Base-by-base conservation (phyloP, 1,140 invertebrate species). In the Drosophila nikananu region DNA sequence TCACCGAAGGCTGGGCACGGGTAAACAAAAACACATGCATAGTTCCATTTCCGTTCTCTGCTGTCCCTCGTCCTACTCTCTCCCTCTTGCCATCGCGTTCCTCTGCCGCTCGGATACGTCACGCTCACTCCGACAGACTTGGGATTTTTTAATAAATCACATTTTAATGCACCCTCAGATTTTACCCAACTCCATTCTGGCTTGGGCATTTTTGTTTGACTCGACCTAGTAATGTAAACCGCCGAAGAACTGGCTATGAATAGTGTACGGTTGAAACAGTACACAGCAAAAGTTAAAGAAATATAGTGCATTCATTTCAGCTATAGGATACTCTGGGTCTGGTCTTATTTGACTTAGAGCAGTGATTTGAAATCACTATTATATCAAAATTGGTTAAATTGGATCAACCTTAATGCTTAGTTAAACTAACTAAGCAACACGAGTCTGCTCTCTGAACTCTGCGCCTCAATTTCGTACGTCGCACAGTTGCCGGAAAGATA, bases 1-100 rank as follows among this genome's bases (percentile, higher is more conserved):
- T 7, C 13, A 35, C 51, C 12, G 51, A 51, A 25, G 25, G 17
- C 27, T 15, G 9, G 48, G 8, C 25, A 30, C n/a, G 51, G 6
- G 51, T 54, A 35, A 54, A 35, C 27, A 54, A 35, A 51, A 54
- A 54, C 51, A 54, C 51, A 54, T 54, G 12, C 51, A 52, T 32
- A 54, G n/a, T 35, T 54, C 12, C 25, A 52, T 52, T 52, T 52
- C 25, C 27, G 49, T 52, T 52, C 49, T 30, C 10, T 52, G 17
- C 49, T 19, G 5, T 30, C 19, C 8, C 15, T 25, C 23, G 25
- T n/a, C 49, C 42, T 13, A 19, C 10, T 1, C 4, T 15, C 21
- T 23, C 19, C 19, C n/a, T 15, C n/a, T 21, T 54, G 51, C 51
- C n/a, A 21, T 15, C 25, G 25, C 30, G 17, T 30, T 32, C 30